Evolutionary conservation across 2,113 vertebrate genomes (phyloP).

Genomic region (Oxygymnocypris stewartii): DNA sequence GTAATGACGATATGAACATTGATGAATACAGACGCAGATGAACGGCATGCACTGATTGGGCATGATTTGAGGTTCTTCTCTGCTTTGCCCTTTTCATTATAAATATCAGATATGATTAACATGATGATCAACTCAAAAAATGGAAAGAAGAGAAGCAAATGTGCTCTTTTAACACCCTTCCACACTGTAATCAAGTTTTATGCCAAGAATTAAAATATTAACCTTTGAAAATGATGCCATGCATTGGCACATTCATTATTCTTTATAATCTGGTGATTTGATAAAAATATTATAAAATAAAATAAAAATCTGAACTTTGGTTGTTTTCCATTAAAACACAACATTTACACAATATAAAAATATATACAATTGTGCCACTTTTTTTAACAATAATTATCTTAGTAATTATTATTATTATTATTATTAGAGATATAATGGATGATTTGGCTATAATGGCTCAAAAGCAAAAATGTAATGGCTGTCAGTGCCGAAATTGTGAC

Average conservation of each 20-base stretch:
- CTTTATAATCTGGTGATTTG: not conserved
- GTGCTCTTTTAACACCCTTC: not conserved
- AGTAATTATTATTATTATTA: not conserved
- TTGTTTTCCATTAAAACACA: not conserved
- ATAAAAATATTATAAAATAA: not conserved
- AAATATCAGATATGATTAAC: not conserved
- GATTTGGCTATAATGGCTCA: not conserved
- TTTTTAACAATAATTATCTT: not conserved
- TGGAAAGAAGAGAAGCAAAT: not conserved
- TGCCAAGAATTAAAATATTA: not conserved
- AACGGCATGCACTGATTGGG: conserved; percentile 8
- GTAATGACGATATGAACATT: not conserved
- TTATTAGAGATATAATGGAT: not conserved
- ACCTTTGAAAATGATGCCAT: not conserved
- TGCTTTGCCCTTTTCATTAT: conserved; percentile 19
- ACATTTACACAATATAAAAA: not conserved
- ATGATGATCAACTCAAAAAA: not conserved
- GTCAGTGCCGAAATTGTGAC: not conserved
- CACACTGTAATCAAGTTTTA: not conserved
- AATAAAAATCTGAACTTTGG: not conserved
- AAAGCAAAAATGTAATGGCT: not conserved
- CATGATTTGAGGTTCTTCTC: not conserved
- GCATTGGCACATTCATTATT: not conserved
- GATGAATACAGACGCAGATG: conserved; percentile 7
- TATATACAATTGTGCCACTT: not conserved